A percentile compares a stretch with the other conserved stretches of the same genome.
Evolutionary conservation across 2,797 vertebrate species (phyloP).

Genomic region (Pagetopsis macropterus): DNA sequence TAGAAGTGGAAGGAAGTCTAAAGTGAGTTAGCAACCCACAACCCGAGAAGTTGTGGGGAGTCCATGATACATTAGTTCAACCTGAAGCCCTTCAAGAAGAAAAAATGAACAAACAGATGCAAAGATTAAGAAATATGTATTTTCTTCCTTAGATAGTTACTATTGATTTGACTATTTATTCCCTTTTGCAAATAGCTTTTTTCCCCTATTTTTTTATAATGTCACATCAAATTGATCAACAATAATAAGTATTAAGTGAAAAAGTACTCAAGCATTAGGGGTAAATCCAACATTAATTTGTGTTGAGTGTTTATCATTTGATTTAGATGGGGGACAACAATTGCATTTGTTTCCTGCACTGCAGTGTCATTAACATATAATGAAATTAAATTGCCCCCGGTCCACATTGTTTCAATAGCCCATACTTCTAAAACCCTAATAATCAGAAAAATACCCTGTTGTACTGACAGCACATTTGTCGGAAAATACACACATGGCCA

Average conservation of each 20-base stretch:
- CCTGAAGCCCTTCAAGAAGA: constrained; percentile 48
- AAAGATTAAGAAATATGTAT: background rate
- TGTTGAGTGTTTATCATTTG: constrained; percentile 17
- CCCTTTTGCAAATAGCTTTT: constrained; percentile 27
- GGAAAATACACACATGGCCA: no score
- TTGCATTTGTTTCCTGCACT: constrained; percentile 34
- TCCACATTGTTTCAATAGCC: constrained; percentile 3
- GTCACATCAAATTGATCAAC: constrained; percentile 35
- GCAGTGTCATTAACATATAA: constrained; percentile 43
- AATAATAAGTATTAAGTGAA: constrained; percentile 20
- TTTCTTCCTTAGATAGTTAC: constrained; percentile 12
- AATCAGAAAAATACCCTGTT: no score
- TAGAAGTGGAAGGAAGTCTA: constrained; percentile 58
- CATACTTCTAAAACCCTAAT: no score
- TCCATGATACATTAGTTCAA: constrained; percentile 45
- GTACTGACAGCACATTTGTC: no score
- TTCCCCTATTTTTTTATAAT: background rate
- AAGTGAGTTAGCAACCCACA: constrained; percentile 60
- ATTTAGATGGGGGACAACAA: constrained; percentile 42
- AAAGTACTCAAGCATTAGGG: constrained; percentile 19
- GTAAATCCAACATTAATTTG: constrained; percentile 47
- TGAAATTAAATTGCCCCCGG: constrained; percentile 41
- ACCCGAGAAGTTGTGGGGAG: constrained; percentile 31
- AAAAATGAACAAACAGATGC: constrained; percentile 45
- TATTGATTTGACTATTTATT: constrained; percentile 21